Conservation (phyloP, 2,888 invertebrate genomes). For the Gymnoscelis rufifasciata region DNA sequence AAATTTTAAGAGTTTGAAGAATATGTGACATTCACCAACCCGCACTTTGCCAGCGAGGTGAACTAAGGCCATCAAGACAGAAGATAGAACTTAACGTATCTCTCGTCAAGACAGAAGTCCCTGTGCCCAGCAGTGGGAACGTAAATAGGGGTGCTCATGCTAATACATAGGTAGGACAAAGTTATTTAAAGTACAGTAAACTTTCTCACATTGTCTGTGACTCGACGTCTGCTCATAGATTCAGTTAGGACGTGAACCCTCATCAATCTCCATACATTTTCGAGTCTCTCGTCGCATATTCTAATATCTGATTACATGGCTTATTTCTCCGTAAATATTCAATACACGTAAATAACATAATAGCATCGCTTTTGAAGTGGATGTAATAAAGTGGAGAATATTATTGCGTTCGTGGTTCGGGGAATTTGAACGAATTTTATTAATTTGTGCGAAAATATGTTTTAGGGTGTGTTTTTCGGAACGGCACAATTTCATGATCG, state of each 20-base stretch:
- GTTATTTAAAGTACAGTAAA: neutral
- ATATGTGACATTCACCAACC: no score
- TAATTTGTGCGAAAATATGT: neutral
- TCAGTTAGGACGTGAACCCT: neutral
- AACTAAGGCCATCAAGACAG: no score
- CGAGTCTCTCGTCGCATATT: constrained; percentile 6
- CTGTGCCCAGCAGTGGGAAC: no score
- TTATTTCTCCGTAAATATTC: constrained; percentile 23
- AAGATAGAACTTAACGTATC: no score
- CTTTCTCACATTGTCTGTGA: neutral
- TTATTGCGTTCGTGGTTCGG: constrained; percentile 18
- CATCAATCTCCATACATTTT: constrained; percentile 5
- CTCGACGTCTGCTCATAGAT: neutral
- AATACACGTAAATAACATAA: constrained; percentile 22
- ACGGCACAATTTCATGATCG: neutral
- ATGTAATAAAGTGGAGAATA: constrained; percentile 20
- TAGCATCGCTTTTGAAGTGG: constrained; percentile 21
- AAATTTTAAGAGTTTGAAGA: no score
- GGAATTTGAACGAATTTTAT: constrained; percentile 15
- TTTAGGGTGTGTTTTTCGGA: neutral
- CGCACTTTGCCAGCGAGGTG: no score
- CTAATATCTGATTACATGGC: constrained; percentile 18
- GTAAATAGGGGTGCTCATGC: no score
- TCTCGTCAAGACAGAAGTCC: no score
- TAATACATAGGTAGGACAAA: no score